Base-by-base conservation (phyloP, 2,888 invertebrate species). In the Poecilus cupreus region DNA sequence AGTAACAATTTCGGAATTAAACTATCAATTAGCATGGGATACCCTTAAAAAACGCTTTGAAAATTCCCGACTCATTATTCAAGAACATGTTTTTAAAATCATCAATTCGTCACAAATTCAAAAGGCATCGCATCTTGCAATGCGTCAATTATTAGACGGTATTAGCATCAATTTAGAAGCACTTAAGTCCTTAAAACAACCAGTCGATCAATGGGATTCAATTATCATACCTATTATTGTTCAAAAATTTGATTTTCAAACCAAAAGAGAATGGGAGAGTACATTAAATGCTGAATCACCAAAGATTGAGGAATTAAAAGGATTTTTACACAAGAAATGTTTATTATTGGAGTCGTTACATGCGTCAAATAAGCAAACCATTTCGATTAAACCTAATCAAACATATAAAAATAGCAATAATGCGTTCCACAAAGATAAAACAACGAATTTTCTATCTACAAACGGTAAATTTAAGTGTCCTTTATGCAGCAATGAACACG, bases 201-300 rank as follows among this genome's bases (percentile, higher is more conserved):
- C 85, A 0, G 82, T 82, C 0, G 83, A 84, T 10, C 75, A 82
- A 6, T 86, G 85, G 85, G 84, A 84, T 22, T 81, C 83, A 3
- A 51, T 85, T 10, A 82, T 85, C 13, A 84, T 84, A 60, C 83
- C 83, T 54, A 74, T 85, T n/a, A 80, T 85, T 10, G 82, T 83
- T 3, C 82, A 83, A 5, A 86, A 85, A 80, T 60, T 86, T 20
- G 86, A 86, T 82, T 10, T 60, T 0, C 46, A 70, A 16, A 85
- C 85, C 0, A 83, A 81, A 16, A 82, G 82, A 0, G 84, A 83
- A 24, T 86, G 85, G 85, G 84, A 85, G 64, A 75, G 60, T 43
- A 39, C 26, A 26, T 18, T 79, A 24, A 32, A 13, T 49, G 8
- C 49, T 49, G 49, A 49, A 16, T 13, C 8, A 49, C 49, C 49